These are phyloP conservation scores for Corapipo altera DNA, from an alignment of 2,113 vertebrate genomes.

Conservation along the genomic window DNA sequence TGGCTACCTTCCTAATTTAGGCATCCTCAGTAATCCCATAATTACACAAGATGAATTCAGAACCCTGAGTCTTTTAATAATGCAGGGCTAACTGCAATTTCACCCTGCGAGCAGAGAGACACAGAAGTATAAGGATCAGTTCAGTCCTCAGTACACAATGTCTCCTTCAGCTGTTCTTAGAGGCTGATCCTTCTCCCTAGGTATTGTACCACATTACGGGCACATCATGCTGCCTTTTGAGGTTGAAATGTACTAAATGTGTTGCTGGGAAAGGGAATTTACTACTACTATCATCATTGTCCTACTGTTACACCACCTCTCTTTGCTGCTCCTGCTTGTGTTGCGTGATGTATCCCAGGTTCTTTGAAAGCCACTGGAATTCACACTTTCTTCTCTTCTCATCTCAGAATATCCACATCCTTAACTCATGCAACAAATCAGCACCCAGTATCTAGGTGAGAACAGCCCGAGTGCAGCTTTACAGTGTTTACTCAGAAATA, in stretches of 20 bases:
- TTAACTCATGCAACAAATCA: accelerated
- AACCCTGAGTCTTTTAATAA: not conserved
- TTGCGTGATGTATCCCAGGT: not conserved
- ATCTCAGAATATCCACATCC: not conserved
- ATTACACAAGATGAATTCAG: conserved; percentile 28
- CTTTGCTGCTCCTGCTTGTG: accelerated
- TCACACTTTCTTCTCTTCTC: not conserved
- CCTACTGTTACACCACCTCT: not conserved
- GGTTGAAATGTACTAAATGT: not conserved
- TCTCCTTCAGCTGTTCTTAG: not conserved
- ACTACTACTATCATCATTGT: not conserved
- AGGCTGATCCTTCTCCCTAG: not conserved
- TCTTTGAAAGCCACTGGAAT: not conserved
- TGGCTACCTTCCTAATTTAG: not conserved
- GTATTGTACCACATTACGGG: not conserved
- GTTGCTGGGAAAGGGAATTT: not conserved
- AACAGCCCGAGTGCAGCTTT: not conserved
- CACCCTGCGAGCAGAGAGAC: not conserved
- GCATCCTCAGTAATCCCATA: not conserved
- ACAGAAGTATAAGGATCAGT: not conserved
- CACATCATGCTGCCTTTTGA: not conserved
- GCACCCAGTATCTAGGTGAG: not conserved
- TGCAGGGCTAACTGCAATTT: not conserved
- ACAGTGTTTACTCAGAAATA: not conserved
- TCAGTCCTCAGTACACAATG: not conserved